These are phyloP conservation scores for Enteromius afrohamiltoni DNA, from an alignment of 2,797 vertebrate genomes.

Conservation along the genomic window DNA sequence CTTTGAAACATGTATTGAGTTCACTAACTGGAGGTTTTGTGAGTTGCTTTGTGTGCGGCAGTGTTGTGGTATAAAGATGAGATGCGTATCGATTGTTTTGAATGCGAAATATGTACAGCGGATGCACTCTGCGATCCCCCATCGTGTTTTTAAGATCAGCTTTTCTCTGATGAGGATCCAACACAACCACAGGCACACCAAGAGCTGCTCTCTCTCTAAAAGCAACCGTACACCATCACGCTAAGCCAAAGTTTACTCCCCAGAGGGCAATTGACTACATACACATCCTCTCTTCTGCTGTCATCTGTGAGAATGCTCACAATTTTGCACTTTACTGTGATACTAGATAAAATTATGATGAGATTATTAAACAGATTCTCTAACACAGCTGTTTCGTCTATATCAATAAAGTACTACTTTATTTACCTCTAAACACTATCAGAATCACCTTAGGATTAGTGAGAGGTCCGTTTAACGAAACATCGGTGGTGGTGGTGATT, in stretches of 20 bases:
- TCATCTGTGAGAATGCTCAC: constrained; percentile 16
- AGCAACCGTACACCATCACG: constrained; percentile 52
- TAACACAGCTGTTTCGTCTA: neutral
- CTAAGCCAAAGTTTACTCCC: constrained; percentile 64
- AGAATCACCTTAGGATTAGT: neutral
- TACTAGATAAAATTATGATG: neutral
- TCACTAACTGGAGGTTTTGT: constrained; percentile 24
- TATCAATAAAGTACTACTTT: neutral
- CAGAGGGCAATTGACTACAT: constrained; percentile 52
- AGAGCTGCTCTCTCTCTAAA: constrained; percentile 51
- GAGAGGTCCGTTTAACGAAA: constrained; percentile 12
- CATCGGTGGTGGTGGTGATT: constrained; percentile 31
- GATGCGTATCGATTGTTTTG: constrained; percentile 60
- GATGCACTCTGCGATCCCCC: constrained; percentile 57
- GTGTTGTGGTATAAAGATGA: constrained; percentile 43
- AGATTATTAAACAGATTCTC: constrained; percentile 2
- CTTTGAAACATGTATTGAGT: constrained; percentile 2
- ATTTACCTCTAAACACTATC: constrained; percentile 22
- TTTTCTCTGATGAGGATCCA: constrained; percentile 67
- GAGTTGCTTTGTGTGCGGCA: constrained; percentile 12
- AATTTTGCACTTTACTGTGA: neutral
- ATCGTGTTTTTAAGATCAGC: constrained; percentile 53
- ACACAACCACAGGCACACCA: constrained; percentile 62
- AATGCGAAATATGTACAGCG: constrained; percentile 51
- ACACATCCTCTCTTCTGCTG: constrained; percentile 15